Percentiles rank a stretch among this genome's conserved stretches.
Evolutionary conservation across 92 coral and sea anemone genomes (phyloP).

Genomic region (Parazoanthus swiftii): DNA sequence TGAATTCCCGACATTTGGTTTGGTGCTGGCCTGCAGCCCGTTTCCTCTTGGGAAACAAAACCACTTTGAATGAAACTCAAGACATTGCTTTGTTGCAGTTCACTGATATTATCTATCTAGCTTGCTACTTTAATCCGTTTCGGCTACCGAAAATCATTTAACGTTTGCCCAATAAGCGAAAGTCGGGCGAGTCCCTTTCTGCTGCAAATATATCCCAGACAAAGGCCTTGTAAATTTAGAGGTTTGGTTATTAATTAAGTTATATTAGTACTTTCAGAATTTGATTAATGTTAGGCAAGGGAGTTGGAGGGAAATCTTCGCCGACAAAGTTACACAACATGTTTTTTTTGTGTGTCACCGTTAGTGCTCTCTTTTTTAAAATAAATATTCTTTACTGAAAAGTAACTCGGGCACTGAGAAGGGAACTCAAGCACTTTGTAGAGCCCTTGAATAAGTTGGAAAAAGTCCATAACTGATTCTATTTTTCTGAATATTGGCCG

Average conservation of each 20-base stretch:
- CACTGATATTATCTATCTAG: neutral
- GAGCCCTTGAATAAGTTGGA: too few species aligned
- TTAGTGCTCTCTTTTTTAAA: too few species aligned
- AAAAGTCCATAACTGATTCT: neutral
- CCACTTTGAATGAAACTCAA: neutral
- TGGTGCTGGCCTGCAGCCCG: conserved; percentile 42
- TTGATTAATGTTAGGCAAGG: neutral
- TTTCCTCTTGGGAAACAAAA: conserved; percentile 45
- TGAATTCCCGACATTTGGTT: conserved; percentile 10
- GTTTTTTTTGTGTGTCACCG: too few species aligned
- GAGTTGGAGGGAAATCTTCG: too few species aligned
- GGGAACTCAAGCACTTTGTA: too few species aligned
- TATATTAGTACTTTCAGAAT: neutral
- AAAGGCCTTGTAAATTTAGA: neutral
- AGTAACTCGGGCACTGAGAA: too few species aligned
- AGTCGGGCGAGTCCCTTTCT: neutral
- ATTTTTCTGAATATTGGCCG: too few species aligned
- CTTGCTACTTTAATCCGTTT: neutral
- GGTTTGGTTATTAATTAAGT: too few species aligned
- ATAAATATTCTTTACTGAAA: too few species aligned
- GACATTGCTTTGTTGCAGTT: neutral
- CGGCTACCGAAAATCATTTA: conserved; percentile 22
- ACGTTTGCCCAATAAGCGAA: conserved; percentile 8
- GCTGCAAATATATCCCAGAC: neutral
- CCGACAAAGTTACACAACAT: too few species aligned